A percentile compares a stretch with the other conserved stretches of the same genome.
Evolutionary conservation across 64 coral and sea anemone species (phyloP).

Genomic region (Acropora tenuis): DNA sequence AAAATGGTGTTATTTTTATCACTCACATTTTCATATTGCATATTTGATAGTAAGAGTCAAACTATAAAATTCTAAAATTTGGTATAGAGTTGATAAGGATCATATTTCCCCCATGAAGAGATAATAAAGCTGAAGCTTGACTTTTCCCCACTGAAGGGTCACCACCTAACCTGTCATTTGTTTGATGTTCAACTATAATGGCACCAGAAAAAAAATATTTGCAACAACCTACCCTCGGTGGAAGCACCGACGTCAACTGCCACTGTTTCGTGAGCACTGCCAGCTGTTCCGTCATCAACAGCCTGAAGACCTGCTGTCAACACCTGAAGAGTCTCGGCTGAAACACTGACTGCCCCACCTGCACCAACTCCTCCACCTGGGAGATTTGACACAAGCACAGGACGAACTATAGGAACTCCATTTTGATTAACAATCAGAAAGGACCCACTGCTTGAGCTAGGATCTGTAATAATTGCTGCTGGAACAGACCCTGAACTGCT

Average conservation of each 20-base stretch:
- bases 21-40: too few relatives aligned
- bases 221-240: neutral
- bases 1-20: too few relatives aligned
- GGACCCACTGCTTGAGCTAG: conserved; percentile 89
- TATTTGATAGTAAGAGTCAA: too few relatives aligned
- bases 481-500: conserved; percentile 85
- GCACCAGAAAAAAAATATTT: neutral
- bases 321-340: conserved; percentile 80
- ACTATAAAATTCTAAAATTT: too few relatives aligned
- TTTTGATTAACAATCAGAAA: conserved; percentile 96
- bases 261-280: conserved; percentile 56
- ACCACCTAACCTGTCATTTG: too few relatives aligned
- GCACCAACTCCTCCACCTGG: conserved; percentile 65
- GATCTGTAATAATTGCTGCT: conserved; percentile 93
- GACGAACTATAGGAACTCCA: conserved; percentile 92
- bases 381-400: conserved; percentile 87
- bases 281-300: conserved; percentile 55
- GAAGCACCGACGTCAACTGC: conserved; percentile 61
- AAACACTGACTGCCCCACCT: conserved; percentile 48
- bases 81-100: too few relatives aligned
- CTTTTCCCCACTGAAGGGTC: too few relatives aligned
- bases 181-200: neutral
- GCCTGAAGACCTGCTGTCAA: conserved; percentile 61
- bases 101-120: too few relatives aligned
- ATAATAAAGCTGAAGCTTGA: too few relatives aligned